Percentiles rank a stretch among this genome's conserved stretches.
These are phyloP conservation scores for Ceratoteleas bidentatus DNA, from an alignment of 1,140 invertebrate genomes.

Conservation along the genomic window DNA sequence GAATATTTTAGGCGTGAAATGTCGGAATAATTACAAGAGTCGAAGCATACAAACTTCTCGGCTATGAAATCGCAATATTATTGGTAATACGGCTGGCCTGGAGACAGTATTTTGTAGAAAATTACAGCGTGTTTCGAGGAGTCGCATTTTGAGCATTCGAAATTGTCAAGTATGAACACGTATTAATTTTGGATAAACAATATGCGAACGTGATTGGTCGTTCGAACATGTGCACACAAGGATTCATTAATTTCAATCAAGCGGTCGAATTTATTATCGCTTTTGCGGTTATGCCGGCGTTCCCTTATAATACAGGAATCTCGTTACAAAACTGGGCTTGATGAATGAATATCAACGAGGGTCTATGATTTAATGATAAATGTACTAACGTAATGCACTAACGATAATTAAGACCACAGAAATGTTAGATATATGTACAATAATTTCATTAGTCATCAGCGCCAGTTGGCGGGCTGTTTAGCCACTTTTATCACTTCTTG, in stretches of 20 bases:
- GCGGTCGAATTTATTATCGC: constrained; percentile 66
- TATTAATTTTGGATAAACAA: constrained; percentile 63
- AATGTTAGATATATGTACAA: constrained; percentile 47
- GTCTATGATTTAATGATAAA: constrained; percentile 64
- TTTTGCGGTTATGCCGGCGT: constrained; percentile 58
- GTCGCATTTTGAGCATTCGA: constrained; percentile 24
- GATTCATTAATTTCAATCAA: constrained; percentile 65
- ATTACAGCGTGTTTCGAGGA: constrained; percentile 20
- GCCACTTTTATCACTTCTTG: background rate
- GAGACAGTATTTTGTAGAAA: constrained; percentile 26
- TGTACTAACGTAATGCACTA: constrained; percentile 57
- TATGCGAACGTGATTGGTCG: constrained; percentile 55
- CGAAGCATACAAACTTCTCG: background rate
- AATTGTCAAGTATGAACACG: constrained; percentile 44
- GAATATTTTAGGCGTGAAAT: background rate
- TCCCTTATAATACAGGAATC: constrained; percentile 61
- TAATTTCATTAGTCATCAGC: constrained; percentile 47
- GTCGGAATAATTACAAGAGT: background rate
- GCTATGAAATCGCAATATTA: constrained; percentile 10
- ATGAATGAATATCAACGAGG: constrained; percentile 64
- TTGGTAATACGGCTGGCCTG: constrained; percentile 6
- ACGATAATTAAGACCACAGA: constrained; percentile 58
- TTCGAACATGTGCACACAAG: constrained; percentile 44
- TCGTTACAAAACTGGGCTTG: constrained; percentile 64
- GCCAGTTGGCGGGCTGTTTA: constrained; percentile 10